Conservation (phyloP, 2,797 vertebrate species). For the Cuniculus paca region DNA sequence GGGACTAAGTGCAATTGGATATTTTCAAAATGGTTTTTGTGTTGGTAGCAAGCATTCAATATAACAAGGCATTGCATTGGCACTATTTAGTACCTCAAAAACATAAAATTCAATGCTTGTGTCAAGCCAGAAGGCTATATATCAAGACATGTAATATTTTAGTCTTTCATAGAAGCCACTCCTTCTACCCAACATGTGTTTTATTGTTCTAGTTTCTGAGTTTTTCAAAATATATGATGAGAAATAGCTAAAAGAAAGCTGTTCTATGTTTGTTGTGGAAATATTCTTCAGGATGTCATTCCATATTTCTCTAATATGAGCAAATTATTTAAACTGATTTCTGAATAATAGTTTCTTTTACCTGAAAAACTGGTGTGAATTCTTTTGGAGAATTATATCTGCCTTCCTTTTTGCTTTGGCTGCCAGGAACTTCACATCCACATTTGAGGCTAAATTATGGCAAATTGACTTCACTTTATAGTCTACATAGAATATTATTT, state of each 20-base stretch:
- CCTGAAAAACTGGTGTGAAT: neutral
- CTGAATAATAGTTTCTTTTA: neutral
- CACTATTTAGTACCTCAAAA: neutral
- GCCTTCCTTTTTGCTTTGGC: neutral
- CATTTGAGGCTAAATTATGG: neutral
- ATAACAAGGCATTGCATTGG: neutral
- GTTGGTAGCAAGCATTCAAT: neutral
- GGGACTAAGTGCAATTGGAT: neutral
- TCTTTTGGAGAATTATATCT: neutral
- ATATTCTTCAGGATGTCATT: conserved; percentile 34
- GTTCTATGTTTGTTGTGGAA: neutral
- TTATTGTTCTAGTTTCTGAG: neutral
- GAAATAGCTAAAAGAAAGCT: conserved; percentile 9
- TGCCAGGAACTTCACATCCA: neutral
- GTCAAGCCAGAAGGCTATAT: neutral
- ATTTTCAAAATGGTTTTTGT: conserved; percentile 28
- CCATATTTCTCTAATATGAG: neutral
- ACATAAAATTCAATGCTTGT: conserved; percentile 25
- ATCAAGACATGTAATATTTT: neutral
- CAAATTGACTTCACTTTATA: conserved; percentile 26
- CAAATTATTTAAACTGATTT: conserved; percentile 54
- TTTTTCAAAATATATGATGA: conserved; percentile 5
- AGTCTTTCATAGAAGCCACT: neutral
- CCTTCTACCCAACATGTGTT: neutral
- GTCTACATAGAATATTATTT: neutral